Base-by-base conservation (phyloP, 2,888 invertebrate genomes). In the Drosophila meridionalis region DNA sequence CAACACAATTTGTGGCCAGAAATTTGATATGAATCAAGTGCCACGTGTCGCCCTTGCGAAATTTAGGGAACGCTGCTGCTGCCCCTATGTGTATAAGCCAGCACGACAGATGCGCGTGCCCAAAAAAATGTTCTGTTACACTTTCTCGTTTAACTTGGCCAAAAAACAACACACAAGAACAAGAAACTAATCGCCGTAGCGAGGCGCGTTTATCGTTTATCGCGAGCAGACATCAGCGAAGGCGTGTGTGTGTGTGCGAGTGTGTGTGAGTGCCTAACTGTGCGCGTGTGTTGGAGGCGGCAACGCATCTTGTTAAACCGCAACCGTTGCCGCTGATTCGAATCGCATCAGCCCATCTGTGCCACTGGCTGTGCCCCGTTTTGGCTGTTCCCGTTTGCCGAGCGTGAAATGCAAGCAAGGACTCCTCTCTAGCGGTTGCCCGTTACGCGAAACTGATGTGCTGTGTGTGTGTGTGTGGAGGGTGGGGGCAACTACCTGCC, bases 21-120 rank as follows among this genome's bases (percentile, higher is more conserved):
- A 91, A 90, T 84, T 81, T 80, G 91, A 91, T 91, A 91, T 86
- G 91, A 91, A 91, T 91, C 91, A 91, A 87, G 83, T 90, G 91
- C 90, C 91, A 91, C 91, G 91, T 91, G 91, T 88, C 90, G 81
- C 76, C 69, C 74, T 78, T 75, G 80, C 78, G 57, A 81, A 81
- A 67, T 65, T 79, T 76, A 60, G 34, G 12, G 11, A 55, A 56
- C 56, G 14, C 42, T 20, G 32, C 32, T 28, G 38, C 59, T 50
- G 59, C 63, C 53, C 55, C 58, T 61, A 56, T 28, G 5, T 5
- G 9, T 4, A 14, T 28, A 14, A 34, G 45, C 30, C 59, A 76
- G 71, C 66, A 76, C 85, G 83, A 83, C 89, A 87, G 83, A 85
- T 89, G 87, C 85, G 81, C 87, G 82, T 82, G 85, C 77, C 72